Evolutionary conservation across 1,140 invertebrate species (phyloP), one percentile per base, ranked within the genome.

Genomic region (Calephelis virginiensis): DNA sequence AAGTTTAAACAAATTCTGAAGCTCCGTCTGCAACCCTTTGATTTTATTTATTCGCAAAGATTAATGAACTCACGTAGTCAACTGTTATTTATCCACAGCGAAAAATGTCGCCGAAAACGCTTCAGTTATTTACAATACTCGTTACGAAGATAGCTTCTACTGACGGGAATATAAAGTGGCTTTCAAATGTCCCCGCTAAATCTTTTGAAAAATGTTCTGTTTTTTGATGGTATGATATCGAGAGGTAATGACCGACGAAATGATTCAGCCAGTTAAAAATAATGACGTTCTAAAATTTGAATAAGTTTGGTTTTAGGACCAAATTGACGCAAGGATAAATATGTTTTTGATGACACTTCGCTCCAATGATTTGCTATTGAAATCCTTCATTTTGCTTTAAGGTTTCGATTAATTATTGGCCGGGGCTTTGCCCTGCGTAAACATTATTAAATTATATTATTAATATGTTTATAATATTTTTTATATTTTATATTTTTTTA

Each of bases 61-160:
- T 53, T 53, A 53, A 53, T 53, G 49, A 53, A 53, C 49, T 53
- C 49, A 14, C 49, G 49, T 53, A 59, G 53, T 59, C 53, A 43
- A 37, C 53, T n/a, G 53, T 59, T 59, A 59, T 59, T 59, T 59
- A 59, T 59, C 53, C 11, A 59, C 53, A 17, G 37, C 28, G 53
- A 38, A 59, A 59, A 59, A 59, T 59, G 28, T 59, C 28, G 53
- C 28, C 12, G 28, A 59, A 59, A 59, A 59, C 17, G 53, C 53
- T 59, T 59, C 53, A 59, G 28, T 38, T 59, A 59, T 59, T 59
- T 59, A 59, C 53, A 59, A 59, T 59, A 59, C 53, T 59, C 53
- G 53, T 59, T 59, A 37, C 12, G 53, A 59, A 14, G 53, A 59
- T 59, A 38, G 53, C 53, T 56, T n/a, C 53, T 7, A 59, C 28